These are phyloP conservation scores for Drosophila demipolita DNA, from an alignment of 2,888 invertebrate genomes.

Conservation along the genomic window DNA sequence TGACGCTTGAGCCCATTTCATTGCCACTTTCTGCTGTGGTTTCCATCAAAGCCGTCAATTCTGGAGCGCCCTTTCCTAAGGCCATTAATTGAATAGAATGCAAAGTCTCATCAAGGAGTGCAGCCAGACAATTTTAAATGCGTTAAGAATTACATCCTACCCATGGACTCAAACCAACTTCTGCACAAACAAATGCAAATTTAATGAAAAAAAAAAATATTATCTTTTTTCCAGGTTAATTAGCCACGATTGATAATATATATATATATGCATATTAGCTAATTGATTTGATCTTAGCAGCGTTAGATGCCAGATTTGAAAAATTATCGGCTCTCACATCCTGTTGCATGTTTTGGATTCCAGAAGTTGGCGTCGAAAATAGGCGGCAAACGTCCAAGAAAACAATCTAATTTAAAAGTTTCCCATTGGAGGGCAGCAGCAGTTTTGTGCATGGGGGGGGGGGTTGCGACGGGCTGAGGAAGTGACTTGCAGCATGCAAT, in stretches of 20 bases:
- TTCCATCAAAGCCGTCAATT: conserved; percentile 3
- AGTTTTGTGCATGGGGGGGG: not conserved
- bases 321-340: conserved; percentile 2
- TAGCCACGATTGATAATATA: not conserved
- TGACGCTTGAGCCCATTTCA: conserved; percentile 19
- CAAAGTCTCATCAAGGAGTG: not conserved
- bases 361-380: conserved; percentile 20
- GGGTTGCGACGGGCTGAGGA: conserved; percentile 30
- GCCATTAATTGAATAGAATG: not conserved
- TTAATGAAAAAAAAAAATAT: not conserved
- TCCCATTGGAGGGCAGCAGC: conserved; percentile 31
- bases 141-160: not conserved
- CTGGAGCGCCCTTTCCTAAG: not conserved
- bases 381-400: conserved; percentile 49
- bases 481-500: conserved; percentile 74
- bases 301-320: not conserved
- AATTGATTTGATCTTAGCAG: not conserved
- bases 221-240: not conserved
- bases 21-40: conserved; percentile 57
- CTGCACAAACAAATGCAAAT: not conserved
- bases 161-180: not conserved
- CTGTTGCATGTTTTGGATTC: conserved; percentile 13
- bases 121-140: not conserved
- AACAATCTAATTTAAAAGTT: conserved; percentile 78
- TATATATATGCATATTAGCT: not conserved